Percentiles rank a stretch among this genome's conserved stretches.
Conservation (phyloP, 2,113 vertebrate genomes). For the Isurus oxyrinchus region DNA sequence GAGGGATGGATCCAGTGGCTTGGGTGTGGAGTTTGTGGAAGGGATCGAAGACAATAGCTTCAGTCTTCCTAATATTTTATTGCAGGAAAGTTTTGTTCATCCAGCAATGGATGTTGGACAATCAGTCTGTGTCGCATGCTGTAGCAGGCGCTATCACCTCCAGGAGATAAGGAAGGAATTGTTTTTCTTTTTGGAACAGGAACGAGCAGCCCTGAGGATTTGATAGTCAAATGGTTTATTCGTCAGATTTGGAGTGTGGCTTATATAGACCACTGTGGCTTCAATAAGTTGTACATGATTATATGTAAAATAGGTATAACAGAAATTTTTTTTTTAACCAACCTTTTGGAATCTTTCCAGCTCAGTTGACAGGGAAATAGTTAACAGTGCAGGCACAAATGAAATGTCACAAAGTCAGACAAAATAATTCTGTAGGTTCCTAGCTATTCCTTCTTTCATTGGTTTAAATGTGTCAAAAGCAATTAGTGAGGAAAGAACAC, state of each 20-base stretch:
- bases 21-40: background rate
- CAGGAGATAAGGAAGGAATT: background rate
- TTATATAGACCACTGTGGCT: background rate
- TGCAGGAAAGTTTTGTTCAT: background rate
- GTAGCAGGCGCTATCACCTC: background rate
- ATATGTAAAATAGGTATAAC: background rate
- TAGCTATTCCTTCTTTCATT: background rate
- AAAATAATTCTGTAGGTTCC: background rate
- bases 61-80: background rate
- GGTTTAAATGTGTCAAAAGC: background rate
- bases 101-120: background rate
- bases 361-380: background rate
- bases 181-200: background rate
- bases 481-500: slow-evolving; percentile 24
- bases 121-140: background rate
- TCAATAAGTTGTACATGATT: background rate
- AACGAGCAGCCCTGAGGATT: background rate
- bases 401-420: slow-evolving; percentile 26
- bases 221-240: background rate
- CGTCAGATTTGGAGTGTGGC: background rate
- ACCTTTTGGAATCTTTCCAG: slow-evolving; percentile 6
- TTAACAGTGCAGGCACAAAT: slow-evolving; percentile 8
- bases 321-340: background rate
- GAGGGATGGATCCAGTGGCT: background rate
- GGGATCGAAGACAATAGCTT: background rate